phyloP scores from a whole-genome alignment of 2,797 vertebrate species.

The Rhodeus uyekii region DNA sequence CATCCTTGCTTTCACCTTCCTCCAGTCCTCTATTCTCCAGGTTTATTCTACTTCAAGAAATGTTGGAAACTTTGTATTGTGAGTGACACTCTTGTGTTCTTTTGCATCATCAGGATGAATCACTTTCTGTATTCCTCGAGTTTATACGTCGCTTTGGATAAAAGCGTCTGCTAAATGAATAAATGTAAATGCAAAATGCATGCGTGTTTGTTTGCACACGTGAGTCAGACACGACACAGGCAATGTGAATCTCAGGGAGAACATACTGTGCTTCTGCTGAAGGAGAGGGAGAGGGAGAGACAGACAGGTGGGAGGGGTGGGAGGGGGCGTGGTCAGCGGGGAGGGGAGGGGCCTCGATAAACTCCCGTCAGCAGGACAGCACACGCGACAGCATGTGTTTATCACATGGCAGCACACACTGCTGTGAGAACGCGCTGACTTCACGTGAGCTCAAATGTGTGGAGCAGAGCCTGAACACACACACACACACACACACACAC shows the following conservation, averaged over 20 bases:
- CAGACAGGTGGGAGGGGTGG: background rate
- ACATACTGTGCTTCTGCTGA: background rate
- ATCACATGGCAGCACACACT: conserved; percentile 71
- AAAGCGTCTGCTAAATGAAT: too few relatives aligned
- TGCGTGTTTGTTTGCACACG: background rate
- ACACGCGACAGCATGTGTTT: conserved; percentile 72
- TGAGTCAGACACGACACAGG: background rate
- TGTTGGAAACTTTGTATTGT: too few relatives aligned
- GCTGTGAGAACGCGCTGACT: conserved; percentile 57
- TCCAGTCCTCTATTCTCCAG: too few relatives aligned
- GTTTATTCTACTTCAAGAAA: too few relatives aligned
- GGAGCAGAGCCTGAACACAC: conserved; percentile 1
- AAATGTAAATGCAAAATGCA: too few relatives aligned
- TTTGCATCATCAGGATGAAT: too few relatives aligned
- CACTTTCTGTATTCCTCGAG: too few relatives aligned
- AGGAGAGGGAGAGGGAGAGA: background rate
- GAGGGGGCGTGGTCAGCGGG: background rate
- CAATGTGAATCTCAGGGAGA: conserved; percentile 24
- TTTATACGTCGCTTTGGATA: too few relatives aligned
- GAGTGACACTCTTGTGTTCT: too few relatives aligned
- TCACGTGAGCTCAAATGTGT: conserved; percentile 55
- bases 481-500: conserved; percentile 10
- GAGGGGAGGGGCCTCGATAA: background rate
- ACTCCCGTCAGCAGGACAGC: conserved; percentile 10
- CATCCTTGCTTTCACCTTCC: too few relatives aligned